Evolutionary conservation across 2,797 vertebrate species (phyloP), one percentile per base, ranked within the genome.

Genomic region (Myotis daubentonii): DNA sequence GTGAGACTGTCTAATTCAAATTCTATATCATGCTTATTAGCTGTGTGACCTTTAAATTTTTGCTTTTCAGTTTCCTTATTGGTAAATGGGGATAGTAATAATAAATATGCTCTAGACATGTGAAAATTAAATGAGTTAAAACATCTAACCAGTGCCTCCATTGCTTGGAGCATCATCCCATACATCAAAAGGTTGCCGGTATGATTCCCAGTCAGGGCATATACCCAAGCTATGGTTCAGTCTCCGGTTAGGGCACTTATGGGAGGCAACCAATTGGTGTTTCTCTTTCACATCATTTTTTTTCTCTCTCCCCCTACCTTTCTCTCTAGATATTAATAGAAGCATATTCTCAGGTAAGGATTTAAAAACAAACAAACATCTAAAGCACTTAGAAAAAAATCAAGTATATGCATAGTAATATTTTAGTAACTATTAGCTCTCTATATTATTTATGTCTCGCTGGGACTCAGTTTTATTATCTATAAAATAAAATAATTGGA

Each of bases 401-500:
- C 28, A 85, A 36, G 10, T 5, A 51, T 60, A 23, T 85, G 0
- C 7, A 38, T 51, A 30, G 41, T 66, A 90, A 80, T 20, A 33
- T 65, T 90, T 57, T 8, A n/a, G 60, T 36, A 70, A 55, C 28
- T 60, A 44, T 51, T 84, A 78, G 13, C 44, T 89, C 28, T 83
- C 81, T 79, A 8, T 76, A 66, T 94, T 89, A 89, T 85, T 28
- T 70, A 5, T 80, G 17, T 68, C 57, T 94, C 36, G 68, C 62
- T 55, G 51, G 53, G 65, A 47, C 23, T 86, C 11, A 22, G 19
- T 53, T 91, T 89, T 87, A 95, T 83, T 87, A 33, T 44, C 28
- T 57, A 22, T 41, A 80, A 86, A 89, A 88, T 51, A 72, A 96
- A 82, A 93, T 72, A 5, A 25, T 87, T 72, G 7, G 30, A 68